phyloP scores from a whole-genome alignment of 1,140 invertebrate genomes.

The Colletes latitarsis region DNA sequence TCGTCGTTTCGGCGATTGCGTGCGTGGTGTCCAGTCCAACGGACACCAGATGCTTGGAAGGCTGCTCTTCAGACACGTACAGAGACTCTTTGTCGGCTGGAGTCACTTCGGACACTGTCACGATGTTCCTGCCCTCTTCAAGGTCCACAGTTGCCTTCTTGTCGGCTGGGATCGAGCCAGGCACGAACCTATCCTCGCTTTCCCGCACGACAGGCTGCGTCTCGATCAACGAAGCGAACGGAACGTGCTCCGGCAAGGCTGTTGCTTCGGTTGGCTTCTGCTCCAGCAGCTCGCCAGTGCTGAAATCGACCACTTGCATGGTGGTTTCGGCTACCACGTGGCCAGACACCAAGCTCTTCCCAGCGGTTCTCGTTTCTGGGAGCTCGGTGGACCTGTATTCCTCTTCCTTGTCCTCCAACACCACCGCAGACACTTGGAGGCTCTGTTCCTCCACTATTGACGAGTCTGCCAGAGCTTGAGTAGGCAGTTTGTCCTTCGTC shows the following conservation, averaged over 20 bases:
- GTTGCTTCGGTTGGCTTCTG: constrained; percentile 52
- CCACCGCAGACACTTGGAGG: constrained; percentile 73
- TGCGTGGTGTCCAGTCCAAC: constrained; percentile 60
- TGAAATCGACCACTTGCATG: constrained; percentile 69
- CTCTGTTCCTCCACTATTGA: constrained; percentile 72
- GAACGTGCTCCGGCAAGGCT: constrained; percentile 62
- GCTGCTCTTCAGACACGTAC: constrained; percentile 58
- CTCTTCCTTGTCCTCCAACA: constrained; percentile 80
- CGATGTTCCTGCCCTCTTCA: constrained; percentile 69
- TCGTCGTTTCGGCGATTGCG: constrained; percentile 64
- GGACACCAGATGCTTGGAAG: constrained; percentile 57
- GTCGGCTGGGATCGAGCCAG: constrained; percentile 69
- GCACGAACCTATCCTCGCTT: constrained; percentile 74
- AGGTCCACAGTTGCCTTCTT: constrained; percentile 70
- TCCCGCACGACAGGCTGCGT: constrained; percentile 73
- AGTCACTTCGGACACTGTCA: constrained; percentile 69
- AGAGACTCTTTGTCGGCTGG: constrained; percentile 72
- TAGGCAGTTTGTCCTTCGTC: constrained; percentile 64
- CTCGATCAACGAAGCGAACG: constrained; percentile 56
- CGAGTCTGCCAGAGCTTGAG: constrained; percentile 70
- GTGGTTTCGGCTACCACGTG: constrained; percentile 74
- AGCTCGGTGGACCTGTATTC: constrained; percentile 70
- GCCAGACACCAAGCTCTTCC: constrained; percentile 63
- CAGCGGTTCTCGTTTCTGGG: constrained; percentile 72
- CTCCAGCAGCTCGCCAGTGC: constrained; percentile 56